A percentile compares a stretch with the other conserved stretches of the same genome.
These are phyloP conservation scores for Burhinus oedicnemus DNA, from an alignment of 2,113 vertebrate genomes.

Conservation along the genomic window DNA sequence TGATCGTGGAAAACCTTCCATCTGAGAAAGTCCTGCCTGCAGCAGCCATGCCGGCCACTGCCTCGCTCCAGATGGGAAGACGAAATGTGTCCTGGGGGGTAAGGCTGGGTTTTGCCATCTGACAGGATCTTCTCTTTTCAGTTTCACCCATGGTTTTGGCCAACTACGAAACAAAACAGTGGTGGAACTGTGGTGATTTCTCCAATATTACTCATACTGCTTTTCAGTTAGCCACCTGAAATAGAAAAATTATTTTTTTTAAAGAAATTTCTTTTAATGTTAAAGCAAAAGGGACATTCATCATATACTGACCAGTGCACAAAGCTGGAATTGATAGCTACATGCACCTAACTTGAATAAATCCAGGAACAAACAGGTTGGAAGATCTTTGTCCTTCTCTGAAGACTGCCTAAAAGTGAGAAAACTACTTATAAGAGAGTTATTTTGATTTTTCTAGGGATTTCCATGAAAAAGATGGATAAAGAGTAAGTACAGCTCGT, in stretches of 20 bases:
- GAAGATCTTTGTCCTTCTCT: not conserved
- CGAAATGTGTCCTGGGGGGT: fast-evolving
- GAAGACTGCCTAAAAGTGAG: not conserved
- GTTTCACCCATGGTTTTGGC: not conserved
- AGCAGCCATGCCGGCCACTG: fast-evolving
- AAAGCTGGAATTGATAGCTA: not conserved
- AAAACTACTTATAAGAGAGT: not conserved
- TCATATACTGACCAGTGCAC: not conserved
- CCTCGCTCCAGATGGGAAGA: not conserved
- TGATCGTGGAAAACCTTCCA: not conserved
- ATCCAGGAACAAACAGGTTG: not conserved
- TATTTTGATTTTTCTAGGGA: not conserved
- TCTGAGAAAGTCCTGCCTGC: not conserved
- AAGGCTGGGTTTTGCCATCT: not conserved
- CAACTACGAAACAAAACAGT: not conserved
- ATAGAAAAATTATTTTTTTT: not conserved
- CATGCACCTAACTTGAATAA: not conserved
- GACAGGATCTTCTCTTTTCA: not conserved
- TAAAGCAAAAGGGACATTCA: not conserved
- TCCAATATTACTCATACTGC: not conserved
- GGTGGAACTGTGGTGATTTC: not conserved
- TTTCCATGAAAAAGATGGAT: not conserved
- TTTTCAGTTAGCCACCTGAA: not conserved
- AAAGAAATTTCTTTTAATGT: not conserved
- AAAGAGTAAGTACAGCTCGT: not conserved